Evolutionary conservation across 2,797 vertebrate species (phyloP).

Genomic region (Enteromius anoplus): DNA sequence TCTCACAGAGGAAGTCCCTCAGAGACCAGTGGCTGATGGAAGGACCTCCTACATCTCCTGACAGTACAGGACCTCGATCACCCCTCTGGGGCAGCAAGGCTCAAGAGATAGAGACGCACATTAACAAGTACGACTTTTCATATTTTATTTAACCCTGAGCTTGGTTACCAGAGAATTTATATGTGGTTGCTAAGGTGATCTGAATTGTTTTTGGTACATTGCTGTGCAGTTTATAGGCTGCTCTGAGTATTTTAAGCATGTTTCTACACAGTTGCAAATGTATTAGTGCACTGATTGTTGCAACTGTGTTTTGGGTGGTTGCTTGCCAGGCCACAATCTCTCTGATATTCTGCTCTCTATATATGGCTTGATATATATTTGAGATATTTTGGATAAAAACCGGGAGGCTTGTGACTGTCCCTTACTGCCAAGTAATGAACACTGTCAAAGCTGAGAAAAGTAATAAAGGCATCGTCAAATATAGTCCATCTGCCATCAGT

Average conservation of each 20-base stretch:
- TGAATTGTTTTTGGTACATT: neutral
- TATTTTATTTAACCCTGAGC: slow-evolving; percentile 1
- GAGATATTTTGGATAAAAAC: too few relatives aligned
- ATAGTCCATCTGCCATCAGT: too few relatives aligned
- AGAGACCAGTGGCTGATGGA: slow-evolving; percentile 91
- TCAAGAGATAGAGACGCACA: slow-evolving; percentile 66
- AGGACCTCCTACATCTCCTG: slow-evolving; percentile 62
- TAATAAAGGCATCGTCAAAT: too few relatives aligned
- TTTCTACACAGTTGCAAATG: neutral
- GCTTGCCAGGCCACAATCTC: neutral
- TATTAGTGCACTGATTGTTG: neutral
- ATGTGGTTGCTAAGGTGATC: neutral
- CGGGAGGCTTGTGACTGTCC: too few relatives aligned
- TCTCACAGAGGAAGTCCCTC: slow-evolving; percentile 84
- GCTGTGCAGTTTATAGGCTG: neutral
- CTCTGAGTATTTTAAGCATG: neutral
- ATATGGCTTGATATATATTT: neutral
- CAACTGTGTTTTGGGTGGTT: neutral
- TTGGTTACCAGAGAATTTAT: neutral
- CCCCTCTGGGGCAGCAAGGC: slow-evolving; percentile 63
- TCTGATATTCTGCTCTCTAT: neutral
- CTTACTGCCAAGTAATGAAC: too few relatives aligned
- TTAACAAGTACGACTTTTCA: slow-evolving; percentile 62
- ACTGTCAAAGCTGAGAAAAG: too few relatives aligned
- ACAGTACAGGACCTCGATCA: slow-evolving; percentile 64